Base-by-base conservation (phyloP, 2,797 vertebrate genomes). In the Balearica regulorum region DNA sequence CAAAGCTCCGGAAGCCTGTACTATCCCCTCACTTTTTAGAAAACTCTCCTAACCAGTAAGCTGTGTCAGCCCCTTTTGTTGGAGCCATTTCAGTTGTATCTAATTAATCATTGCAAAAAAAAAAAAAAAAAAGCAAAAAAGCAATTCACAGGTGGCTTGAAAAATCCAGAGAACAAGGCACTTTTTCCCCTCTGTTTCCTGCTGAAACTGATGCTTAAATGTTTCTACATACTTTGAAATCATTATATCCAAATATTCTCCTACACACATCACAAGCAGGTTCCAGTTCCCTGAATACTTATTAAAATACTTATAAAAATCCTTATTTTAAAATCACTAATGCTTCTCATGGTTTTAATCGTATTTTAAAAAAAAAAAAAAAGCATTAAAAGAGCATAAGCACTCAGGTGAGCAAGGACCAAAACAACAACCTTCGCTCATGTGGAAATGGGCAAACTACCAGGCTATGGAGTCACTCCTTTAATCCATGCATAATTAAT, bases 281-380 rank as follows among this genome's bases (percentile, higher is more conserved):
- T 58, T 77, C 35, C n/a, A 73, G n/a, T 37, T 76, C 35, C 29
- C 39, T 66, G n/a, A 54, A 76, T 9, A 54, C 43, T 61, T 75
- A 82, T 43, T 84, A 55, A 82, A 93, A 79, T n/a, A 57, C 10
- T 21, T 72, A 57, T 57, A 69, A 62, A 92, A 71, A 61, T 54
- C 35, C 11, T 57, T 64, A 53, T 33, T 87, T 91, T 69, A 19
- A 85, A 92, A 46, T 51, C 70, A 58, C 4, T 54, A 54, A 33
- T n/a, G 18, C 14, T 72, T 61, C 21, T 51, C 28, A 53, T 37
- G 18, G 11, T 24, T 77, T 77, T 37, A 48, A 22, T 29, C 19
- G 7, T 13, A 29, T 15, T 9, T 54, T 24, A 48, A 48, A 48
- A 48, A 31, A 48, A 43, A 13, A 33, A 46, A 48, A 31, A 48